These are phyloP conservation scores for Acrossocheilus wenchowensis DNA, from an alignment of 2,797 vertebrate species.

Conservation along the genomic window DNA sequence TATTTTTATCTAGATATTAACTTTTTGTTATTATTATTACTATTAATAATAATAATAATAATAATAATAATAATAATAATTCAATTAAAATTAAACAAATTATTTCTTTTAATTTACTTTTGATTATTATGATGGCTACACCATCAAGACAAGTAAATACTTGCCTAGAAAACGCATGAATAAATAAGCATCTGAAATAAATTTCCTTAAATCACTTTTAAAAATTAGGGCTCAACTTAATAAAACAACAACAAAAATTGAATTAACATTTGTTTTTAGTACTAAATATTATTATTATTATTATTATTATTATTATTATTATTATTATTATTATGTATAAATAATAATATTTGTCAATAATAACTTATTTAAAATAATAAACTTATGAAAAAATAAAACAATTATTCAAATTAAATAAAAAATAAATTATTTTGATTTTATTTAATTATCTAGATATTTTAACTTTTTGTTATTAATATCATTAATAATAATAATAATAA, in stretches of 20 bases:
- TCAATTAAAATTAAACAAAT: neutral
- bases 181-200: neutral
- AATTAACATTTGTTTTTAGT: neutral
- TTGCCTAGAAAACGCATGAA: neutral
- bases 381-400: neutral
- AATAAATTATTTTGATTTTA: no score
- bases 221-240: neutral
- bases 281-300: neutral
- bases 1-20: neutral
- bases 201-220: neutral
- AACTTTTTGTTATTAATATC: neutral
- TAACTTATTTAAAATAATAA: neutral
- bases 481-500: neutral
- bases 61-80: neutral
- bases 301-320: neutral
- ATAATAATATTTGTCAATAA: neutral
- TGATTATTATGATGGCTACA: neutral
- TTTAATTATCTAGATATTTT: neutral
- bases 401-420: no score
- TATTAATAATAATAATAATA: neutral
- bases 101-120: neutral
- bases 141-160: neutral
- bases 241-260: neutral
- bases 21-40: neutral
- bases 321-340: neutral